phyloP scores from a whole-genome alignment of 1,140 invertebrate species.

The Cydia fagiglandana region DNA sequence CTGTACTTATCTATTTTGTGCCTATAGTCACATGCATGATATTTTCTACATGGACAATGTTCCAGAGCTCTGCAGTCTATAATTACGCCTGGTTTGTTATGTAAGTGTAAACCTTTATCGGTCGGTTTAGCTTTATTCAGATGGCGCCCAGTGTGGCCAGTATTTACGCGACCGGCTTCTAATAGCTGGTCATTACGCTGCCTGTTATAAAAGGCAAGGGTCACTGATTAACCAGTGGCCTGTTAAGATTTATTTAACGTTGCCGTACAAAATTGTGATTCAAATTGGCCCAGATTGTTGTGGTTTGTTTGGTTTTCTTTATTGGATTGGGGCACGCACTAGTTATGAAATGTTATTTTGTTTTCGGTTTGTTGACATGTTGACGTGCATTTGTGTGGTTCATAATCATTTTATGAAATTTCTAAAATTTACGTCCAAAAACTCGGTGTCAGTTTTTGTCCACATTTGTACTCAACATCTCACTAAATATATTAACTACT shows the following conservation, averaged over 20 bases:
- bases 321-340: not conserved
- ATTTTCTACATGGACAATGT: no score
- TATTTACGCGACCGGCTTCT: constrained; percentile 1
- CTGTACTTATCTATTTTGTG: no score
- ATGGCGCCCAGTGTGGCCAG: no score
- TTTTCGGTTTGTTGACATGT: not conserved
- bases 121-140: not conserved
- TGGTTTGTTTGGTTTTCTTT: not conserved
- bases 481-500: no score
- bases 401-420: not conserved
- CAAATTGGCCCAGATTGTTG: not conserved
- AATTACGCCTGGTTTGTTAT: not conserved
- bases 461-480: no score
- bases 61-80: no score
- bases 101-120: constrained; percentile 4
- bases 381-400: not conserved
- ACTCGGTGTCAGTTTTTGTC: no score
- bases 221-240: constrained; percentile 20
- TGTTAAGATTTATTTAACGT: not conserved
- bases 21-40: no score
- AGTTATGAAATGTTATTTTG: not conserved
- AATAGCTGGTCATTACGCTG: constrained; percentile 13
- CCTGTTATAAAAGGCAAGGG: constrained; percentile 11
- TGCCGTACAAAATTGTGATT: not conserved
- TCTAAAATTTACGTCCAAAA: not conserved